These are phyloP conservation scores for Syrmaticus mikado DNA, from an alignment of 2,113 vertebrate species.

Conservation along the genomic window DNA sequence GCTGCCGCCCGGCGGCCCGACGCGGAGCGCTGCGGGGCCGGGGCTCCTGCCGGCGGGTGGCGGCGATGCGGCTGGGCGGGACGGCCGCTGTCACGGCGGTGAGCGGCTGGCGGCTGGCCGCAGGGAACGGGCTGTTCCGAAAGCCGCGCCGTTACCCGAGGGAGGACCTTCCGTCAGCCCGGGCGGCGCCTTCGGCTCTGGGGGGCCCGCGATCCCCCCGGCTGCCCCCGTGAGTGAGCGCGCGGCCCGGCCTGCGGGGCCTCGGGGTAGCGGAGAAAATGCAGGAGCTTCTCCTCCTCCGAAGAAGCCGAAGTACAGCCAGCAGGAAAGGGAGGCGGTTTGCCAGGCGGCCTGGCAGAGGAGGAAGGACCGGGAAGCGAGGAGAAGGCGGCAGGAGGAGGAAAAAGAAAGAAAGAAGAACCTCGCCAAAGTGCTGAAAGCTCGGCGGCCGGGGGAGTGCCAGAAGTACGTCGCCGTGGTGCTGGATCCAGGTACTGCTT, in stretches of 20 bases:
- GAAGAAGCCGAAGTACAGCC: constrained; percentile 59
- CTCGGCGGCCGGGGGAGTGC: constrained; percentile 86
- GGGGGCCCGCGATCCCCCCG: not conserved
- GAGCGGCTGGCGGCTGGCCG: not conserved
- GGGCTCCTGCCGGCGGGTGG: not conserved
- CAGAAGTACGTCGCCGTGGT: constrained; percentile 83
- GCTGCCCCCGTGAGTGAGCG: not conserved
- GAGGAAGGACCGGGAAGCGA: constrained; percentile 53
- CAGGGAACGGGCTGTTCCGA: not conserved
- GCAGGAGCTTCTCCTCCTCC: not conserved
- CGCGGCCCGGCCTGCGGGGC: not conserved
- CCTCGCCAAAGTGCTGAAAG: constrained; percentile 71
- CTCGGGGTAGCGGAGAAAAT: not conserved
- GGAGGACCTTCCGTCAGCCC: not conserved
- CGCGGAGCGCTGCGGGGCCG: not conserved
- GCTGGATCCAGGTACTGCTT: constrained; percentile 86
- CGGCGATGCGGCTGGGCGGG: not conserved
- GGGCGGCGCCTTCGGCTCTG: accelerated
- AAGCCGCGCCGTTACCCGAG: not conserved
- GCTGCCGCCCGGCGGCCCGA: not conserved
- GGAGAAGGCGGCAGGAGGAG: constrained; percentile 56
- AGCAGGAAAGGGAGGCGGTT: constrained; percentile 53
- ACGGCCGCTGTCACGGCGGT: not conserved
- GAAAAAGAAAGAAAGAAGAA: constrained; percentile 76
- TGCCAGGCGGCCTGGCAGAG: constrained; percentile 47